phyloP scores from a whole-genome alignment of 2,888 invertebrate genomes.

The Bhutanitis thaidina region DNA sequence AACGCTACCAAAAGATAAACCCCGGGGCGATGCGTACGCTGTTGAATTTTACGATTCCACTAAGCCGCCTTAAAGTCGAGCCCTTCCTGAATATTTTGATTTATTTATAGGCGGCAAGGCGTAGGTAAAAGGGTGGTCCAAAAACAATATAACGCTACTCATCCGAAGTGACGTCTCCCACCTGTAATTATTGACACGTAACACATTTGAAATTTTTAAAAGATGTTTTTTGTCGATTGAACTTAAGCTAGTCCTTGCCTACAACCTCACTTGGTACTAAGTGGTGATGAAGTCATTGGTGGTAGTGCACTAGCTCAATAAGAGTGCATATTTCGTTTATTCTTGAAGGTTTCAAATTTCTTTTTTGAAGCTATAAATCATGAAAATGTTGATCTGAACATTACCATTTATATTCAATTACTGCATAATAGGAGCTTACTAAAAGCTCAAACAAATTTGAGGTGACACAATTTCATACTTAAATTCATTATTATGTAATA shows the following conservation, averaged over 20 bases:
- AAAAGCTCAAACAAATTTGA: constrained; percentile 58
- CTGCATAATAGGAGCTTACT: constrained; percentile 40
- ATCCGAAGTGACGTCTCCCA: constrained; percentile 27
- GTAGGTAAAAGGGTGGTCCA: constrained; percentile 69
- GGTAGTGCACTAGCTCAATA: too few species aligned
- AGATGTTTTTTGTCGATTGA: too few species aligned
- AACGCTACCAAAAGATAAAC: constrained; percentile 61
- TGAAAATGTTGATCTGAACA: constrained; percentile 22
- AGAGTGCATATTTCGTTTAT: too few species aligned
- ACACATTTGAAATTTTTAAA: too few species aligned
- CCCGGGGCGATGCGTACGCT: constrained; percentile 66
- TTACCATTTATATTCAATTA: constrained; percentile 36
- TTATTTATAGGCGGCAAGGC: constrained; percentile 77
- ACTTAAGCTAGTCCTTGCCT: too few species aligned
- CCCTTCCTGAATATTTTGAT: constrained; percentile 80
- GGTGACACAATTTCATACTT: constrained; percentile 59
- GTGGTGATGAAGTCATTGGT: too few species aligned
- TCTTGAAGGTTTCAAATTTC: too few species aligned
- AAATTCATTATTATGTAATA: constrained; percentile 70
- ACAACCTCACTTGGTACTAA: too few species aligned
- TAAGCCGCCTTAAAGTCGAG: constrained; percentile 78
- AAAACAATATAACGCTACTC: constrained; percentile 72
- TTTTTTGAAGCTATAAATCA: too few species aligned
- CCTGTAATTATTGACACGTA: constrained; percentile 15
- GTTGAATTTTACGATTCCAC: constrained; percentile 79